These are phyloP conservation scores for Octomys mimax DNA, from an alignment of 2,797 vertebrate genomes.

Conservation along the genomic window DNA sequence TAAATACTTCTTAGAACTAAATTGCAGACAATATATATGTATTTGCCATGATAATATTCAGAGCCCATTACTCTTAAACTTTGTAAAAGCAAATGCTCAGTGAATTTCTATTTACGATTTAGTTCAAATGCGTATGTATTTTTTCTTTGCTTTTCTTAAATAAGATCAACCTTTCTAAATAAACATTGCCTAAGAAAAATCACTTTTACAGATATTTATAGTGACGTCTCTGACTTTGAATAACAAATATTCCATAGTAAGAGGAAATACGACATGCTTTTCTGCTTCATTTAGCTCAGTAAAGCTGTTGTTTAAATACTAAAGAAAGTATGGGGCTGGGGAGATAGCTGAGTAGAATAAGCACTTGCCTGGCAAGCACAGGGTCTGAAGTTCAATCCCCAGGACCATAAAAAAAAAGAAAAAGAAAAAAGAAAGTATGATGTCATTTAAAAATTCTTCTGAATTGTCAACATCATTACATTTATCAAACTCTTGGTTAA, in stretches of 20 bases:
- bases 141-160: slow-evolving; percentile 47
- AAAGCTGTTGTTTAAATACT: slow-evolving; percentile 4
- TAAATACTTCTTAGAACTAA: slow-evolving; percentile 58
- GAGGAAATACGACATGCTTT: slow-evolving; percentile 21
- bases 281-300: slow-evolving; percentile 6
- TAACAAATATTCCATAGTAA: slow-evolving; percentile 30
- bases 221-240: slow-evolving; percentile 31
- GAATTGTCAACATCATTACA: not conserved
- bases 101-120: slow-evolving; percentile 27
- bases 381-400: no score
- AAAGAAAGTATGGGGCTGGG: not conserved
- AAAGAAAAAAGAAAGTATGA: not conserved
- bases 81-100: slow-evolving; percentile 19
- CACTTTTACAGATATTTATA: slow-evolving; percentile 19
- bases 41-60: slow-evolving; percentile 65
- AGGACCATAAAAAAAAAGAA: no score
- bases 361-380: no score
- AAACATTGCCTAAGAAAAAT: slow-evolving; percentile 39
- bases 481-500: not conserved
- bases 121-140: not conserved
- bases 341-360: no score
- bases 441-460: not conserved
- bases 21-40: slow-evolving; percentile 55
- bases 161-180: slow-evolving; percentile 20
- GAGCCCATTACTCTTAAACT: slow-evolving; percentile 46